phyloP scores from a whole-genome alignment of 2,113 vertebrate genomes.

The Noturus placidus region DNA sequence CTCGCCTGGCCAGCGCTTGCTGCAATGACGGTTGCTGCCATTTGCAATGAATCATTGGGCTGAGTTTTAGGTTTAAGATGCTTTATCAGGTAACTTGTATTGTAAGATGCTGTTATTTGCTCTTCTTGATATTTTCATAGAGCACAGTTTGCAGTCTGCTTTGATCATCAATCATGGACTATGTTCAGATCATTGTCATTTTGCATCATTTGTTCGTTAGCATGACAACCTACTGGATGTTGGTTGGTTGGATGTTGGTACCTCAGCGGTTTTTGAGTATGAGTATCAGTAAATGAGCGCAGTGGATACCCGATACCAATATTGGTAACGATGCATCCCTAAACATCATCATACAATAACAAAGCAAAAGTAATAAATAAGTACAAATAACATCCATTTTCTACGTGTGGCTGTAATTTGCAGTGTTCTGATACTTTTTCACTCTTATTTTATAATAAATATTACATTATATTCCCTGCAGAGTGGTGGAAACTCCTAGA shows the following conservation, averaged over 20 bases:
- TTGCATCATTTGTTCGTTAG: background rate
- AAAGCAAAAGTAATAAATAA: background rate
- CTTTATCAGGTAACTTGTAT: background rate
- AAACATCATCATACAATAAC: background rate
- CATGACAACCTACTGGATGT: background rate
- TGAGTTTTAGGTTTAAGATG: background rate
- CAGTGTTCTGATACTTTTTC: background rate
- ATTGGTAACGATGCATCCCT: background rate
- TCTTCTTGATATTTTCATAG: background rate
- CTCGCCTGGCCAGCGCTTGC: background rate
- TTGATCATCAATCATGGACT: background rate
- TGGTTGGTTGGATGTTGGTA: background rate
- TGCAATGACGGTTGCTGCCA: background rate
- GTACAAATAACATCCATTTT: background rate
- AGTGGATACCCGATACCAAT: background rate
- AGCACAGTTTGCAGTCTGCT: background rate
- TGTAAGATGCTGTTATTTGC: background rate
- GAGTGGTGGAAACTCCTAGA: background rate
- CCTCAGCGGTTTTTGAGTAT: background rate
- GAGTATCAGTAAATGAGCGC: background rate
- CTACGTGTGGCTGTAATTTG: background rate
- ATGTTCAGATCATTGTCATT: background rate
- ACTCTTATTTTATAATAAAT: background rate
- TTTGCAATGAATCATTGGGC: background rate
- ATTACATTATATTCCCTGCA: background rate